These are phyloP conservation scores for Orius insidiosus DNA, from an alignment of 1,140 invertebrate genomes.

Conservation along the genomic window DNA sequence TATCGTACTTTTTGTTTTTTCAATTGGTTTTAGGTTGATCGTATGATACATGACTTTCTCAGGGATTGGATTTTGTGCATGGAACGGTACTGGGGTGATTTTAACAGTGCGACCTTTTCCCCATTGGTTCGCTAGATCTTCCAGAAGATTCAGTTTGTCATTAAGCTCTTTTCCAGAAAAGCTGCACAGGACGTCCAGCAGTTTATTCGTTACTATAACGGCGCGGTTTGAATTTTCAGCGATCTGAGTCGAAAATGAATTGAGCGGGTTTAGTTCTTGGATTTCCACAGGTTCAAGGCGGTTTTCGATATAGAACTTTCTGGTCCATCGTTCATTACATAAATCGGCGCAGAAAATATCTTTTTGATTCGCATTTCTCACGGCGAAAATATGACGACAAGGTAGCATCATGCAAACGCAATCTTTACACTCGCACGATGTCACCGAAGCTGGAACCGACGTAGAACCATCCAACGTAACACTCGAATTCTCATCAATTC, in stretches of 20 bases:
- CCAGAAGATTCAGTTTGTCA: too few relatives aligned
- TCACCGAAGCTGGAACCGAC: neutral
- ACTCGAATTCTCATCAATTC: neutral
- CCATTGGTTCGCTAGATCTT: too few relatives aligned
- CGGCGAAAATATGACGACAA: neutral
- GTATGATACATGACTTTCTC: too few relatives aligned
- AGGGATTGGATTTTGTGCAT: too few relatives aligned
- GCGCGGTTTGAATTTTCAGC: neutral
- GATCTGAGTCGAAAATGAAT: too few relatives aligned
- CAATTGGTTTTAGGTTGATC: too few relatives aligned
- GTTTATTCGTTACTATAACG: neutral
- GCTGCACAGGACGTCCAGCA: neutral
- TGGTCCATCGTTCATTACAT: conserved; percentile 4
- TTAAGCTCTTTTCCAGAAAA: too few relatives aligned
- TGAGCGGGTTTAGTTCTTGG: too few relatives aligned
- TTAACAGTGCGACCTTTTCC: too few relatives aligned
- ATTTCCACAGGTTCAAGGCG: neutral
- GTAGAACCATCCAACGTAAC: neutral
- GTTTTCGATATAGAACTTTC: conserved; percentile 4
- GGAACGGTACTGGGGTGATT: too few relatives aligned
- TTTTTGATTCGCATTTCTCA: neutral
- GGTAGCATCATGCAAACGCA: conserved; percentile 1
- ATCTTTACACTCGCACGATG: conserved; percentile 2
- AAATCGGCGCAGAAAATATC: neutral
- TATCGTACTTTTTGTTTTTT: too few relatives aligned